phyloP scores from a whole-genome alignment of 2,888 invertebrate species.

The Branchipolynoe longqiensis region DNA sequence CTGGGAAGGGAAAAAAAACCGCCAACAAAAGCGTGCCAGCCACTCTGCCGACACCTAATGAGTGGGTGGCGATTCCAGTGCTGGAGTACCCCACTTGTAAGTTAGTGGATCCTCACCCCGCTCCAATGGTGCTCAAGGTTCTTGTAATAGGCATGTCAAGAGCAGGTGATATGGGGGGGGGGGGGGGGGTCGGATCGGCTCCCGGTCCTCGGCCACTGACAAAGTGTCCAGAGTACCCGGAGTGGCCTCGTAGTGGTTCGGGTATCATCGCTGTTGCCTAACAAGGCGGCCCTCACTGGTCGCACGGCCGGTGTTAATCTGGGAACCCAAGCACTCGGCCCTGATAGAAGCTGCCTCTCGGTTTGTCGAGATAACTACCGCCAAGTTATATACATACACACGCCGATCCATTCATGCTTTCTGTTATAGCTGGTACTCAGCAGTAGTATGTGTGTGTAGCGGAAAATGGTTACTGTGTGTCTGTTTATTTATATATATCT shows the following conservation, averaged over 20 bases:
- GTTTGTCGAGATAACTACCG: background rate
- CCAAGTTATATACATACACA: background rate
- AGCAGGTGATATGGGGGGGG: conserved; percentile 43
- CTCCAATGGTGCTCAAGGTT: conserved; percentile 25
- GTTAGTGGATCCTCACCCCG: conserved; percentile 8
- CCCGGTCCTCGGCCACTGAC: background rate
- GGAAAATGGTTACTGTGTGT: no score
- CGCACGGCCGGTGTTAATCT: background rate
- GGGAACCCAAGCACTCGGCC: background rate
- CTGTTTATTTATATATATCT: no score
- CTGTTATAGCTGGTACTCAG: no score
- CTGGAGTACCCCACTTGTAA: background rate
- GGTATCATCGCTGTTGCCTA: background rate
- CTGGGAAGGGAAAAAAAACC: no score
- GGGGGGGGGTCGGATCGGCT: conserved; percentile 25
- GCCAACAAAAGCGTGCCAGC: background rate
- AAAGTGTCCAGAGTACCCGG: conserved; percentile 41
- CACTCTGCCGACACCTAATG: background rate
- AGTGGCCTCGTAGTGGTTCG: no score
- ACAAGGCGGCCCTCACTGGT: background rate
- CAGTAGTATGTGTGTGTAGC: no score
- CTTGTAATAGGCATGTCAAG: conserved; percentile 46
- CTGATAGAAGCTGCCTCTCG: background rate
- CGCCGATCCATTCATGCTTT: no score
- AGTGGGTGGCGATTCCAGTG: background rate